Conservation (phyloP, 2,888 invertebrate genomes). For the Morpho deidamia region DNA sequence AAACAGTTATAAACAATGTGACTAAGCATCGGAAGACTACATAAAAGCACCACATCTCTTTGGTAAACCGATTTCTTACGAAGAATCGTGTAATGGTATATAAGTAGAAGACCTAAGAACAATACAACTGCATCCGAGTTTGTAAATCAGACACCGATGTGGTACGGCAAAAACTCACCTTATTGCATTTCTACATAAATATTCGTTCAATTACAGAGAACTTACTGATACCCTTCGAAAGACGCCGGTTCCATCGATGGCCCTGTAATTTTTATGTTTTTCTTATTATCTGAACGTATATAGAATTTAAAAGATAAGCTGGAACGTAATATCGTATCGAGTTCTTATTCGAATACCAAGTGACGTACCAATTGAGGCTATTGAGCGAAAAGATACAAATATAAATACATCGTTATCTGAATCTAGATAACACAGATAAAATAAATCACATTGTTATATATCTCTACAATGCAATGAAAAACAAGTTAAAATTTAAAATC, state of each 20-base stretch:
- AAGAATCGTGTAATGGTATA: conserved; percentile 6
- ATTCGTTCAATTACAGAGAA: conserved; percentile 40
- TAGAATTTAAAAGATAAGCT: conserved; percentile 7
- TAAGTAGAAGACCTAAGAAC: conserved; percentile 10
- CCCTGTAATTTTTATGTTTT: conserved; percentile 14
- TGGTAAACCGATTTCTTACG: not conserved
- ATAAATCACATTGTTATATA: too few species aligned
- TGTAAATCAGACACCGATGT: conserved; percentile 35
- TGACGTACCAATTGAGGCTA: not conserved
- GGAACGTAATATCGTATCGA: not conserved
- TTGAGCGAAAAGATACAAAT: too few species aligned
- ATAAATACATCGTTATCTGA: too few species aligned
- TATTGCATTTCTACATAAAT: conserved; percentile 61
- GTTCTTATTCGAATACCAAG: not conserved
- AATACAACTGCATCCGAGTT: conserved; percentile 11
- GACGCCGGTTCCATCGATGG: conserved; percentile 13
- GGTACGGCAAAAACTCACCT: conserved; percentile 48
- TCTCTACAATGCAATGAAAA: too few species aligned
- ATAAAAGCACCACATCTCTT: not conserved
- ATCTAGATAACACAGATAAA: too few species aligned
- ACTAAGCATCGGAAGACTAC: too few species aligned
- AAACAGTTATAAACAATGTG: too few species aligned
- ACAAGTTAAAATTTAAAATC: too few species aligned
- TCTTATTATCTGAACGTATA: conserved; percentile 6
- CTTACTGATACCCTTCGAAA: conserved; percentile 22